Evolutionary conservation across 1,140 invertebrate genomes (phyloP).

Genomic region (Sweltsa coloradensis): DNA sequence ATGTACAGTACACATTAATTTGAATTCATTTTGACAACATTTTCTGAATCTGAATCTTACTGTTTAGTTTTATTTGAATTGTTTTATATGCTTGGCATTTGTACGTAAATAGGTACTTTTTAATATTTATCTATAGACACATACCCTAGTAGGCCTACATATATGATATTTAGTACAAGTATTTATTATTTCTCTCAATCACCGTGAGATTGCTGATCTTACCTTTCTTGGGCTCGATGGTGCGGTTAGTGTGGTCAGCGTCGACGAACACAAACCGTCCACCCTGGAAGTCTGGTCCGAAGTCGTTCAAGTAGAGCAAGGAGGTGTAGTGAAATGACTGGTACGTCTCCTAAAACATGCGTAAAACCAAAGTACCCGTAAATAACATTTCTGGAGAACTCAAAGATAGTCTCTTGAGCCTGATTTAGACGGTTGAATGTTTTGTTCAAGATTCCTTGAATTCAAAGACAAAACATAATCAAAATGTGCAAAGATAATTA

Average conservation of each 20-base stretch:
- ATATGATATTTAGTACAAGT: too few species aligned
- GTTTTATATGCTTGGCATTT: neutral
- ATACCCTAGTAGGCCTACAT: slow-evolving; percentile 4
- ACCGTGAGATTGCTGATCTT: too few species aligned
- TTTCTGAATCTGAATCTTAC: too few species aligned
- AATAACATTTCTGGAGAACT: too few species aligned
- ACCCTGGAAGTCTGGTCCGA: slow-evolving; percentile 60
- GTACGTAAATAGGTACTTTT: neutral
- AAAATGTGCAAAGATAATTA: neutral
- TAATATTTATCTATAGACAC: slow-evolving; percentile 2
- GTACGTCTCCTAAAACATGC: slow-evolving; percentile 61
- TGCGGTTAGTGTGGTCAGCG: slow-evolving; percentile 41
- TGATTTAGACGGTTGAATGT: too few species aligned
- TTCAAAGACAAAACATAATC: neutral
- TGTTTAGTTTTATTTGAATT: too few species aligned
- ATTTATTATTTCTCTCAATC: slow-evolving; percentile 10
- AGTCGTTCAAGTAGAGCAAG: slow-evolving; percentile 66
- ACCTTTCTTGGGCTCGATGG: slow-evolving; percentile 65
- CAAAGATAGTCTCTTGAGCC: too few species aligned
- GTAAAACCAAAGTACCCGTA: slow-evolving; percentile 12
- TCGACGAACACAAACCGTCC: slow-evolving; percentile 76
- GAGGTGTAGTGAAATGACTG: slow-evolving; percentile 77
- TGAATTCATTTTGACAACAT: too few species aligned
- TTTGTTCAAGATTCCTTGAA: too few species aligned
- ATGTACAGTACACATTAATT: slow-evolving; percentile 4